These are phyloP conservation scores for Holothuria leucospilota DNA, from an alignment of 53 echinoderm and acorn worm genomes.

Conservation along the genomic window DNA sequence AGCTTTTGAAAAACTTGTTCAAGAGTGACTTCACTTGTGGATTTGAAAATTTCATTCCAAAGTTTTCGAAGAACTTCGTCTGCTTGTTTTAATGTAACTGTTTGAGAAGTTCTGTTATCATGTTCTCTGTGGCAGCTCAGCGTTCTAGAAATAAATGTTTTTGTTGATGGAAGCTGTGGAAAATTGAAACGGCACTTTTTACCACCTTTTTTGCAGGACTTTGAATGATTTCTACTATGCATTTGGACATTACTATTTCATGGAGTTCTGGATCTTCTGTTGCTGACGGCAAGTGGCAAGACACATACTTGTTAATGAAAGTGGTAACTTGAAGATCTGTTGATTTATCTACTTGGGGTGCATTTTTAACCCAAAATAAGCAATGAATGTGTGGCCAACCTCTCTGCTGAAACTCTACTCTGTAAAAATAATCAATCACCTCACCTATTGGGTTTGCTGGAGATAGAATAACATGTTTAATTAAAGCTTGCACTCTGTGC, in stretches of 20 bases:
- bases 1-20: not conserved
- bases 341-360: not conserved
- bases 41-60: no score
- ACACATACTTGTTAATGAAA: not conserved
- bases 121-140: not conserved
- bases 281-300: slow-evolving; percentile 60
- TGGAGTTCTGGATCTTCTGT: slow-evolving; percentile 64
- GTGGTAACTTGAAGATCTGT: not conserved
- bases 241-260: slow-evolving; percentile 66
- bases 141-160: slow-evolving; percentile 57
- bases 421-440: no score
- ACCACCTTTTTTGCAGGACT: slow-evolving; percentile 61
- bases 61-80: no score
- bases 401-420: no score
- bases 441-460: slow-evolving; percentile 38
- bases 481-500: slow-evolving; percentile 27
- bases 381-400: no score
- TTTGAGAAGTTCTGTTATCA: not conserved
- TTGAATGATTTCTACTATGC: slow-evolving; percentile 72
- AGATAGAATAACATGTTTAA: slow-evolving; percentile 21
- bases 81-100: not conserved
- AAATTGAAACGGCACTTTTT: slow-evolving; percentile 75
- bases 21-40: no score
- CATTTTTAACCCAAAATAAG: slow-evolving; percentile 76
- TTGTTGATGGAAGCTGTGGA: slow-evolving; percentile 69